phyloP scores from a whole-genome alignment of 2,797 vertebrate genomes.

The Pampus argenteus region DNA sequence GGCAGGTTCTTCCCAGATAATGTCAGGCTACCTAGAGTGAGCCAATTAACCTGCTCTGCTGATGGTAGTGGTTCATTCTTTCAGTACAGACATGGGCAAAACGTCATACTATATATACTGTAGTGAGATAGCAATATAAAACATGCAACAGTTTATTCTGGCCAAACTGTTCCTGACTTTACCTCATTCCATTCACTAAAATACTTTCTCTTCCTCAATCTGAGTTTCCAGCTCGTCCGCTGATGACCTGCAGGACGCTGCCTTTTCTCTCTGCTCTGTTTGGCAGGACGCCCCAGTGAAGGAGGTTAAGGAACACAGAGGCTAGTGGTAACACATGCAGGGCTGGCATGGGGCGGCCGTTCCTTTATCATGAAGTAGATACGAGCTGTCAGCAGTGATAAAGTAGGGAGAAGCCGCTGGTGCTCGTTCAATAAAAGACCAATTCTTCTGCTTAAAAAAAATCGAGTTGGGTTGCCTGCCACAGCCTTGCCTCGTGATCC shows the following conservation, averaged over 20 bases:
- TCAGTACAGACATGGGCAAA: too few species aligned
- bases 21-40: too few species aligned
- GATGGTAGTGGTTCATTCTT: too few species aligned
- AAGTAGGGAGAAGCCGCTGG: slow-evolving; percentile 50
- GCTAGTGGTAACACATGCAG: slow-evolving; percentile 55
- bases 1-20: too few species aligned
- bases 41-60: too few species aligned
- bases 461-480: slow-evolving; percentile 4
- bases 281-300: slow-evolving; percentile 52
- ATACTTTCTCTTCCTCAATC: background rate
- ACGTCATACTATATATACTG: too few species aligned
- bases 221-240: slow-evolving; percentile 15
- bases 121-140: too few species aligned
- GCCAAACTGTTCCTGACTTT: too few species aligned
- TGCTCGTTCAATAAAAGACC: slow-evolving; percentile 58
- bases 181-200: background rate
- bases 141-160: too few species aligned
- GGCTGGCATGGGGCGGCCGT: slow-evolving; percentile 15
- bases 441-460: slow-evolving; percentile 51
- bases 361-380: slow-evolving; percentile 52
- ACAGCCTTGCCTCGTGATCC: slow-evolving; percentile 1
- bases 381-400: slow-evolving; percentile 61
- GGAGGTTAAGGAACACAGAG: slow-evolving; percentile 57
- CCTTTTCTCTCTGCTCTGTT: slow-evolving; percentile 29
- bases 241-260: slow-evolving; percentile 37